Evolutionary conservation across 1,140 invertebrate species (phyloP).

Genomic region (Drosophila sucinea): DNA sequence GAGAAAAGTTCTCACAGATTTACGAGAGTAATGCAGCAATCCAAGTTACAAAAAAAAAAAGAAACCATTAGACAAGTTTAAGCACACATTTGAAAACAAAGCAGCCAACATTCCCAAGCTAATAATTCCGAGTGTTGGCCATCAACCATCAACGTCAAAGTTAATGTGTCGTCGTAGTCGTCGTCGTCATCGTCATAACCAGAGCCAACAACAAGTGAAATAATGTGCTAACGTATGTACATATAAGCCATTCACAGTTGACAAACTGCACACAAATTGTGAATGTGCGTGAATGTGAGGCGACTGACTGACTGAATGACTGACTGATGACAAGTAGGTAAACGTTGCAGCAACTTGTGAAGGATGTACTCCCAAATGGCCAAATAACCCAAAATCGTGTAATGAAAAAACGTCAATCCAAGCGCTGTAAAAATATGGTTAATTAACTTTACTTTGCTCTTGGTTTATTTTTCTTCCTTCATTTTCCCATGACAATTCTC

Average conservation of each 20-base stretch:
- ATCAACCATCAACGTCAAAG: conserved; percentile 6
- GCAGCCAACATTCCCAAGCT: conserved; percentile 1
- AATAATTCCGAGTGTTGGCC: conserved; percentile 4
- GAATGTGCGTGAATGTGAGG: conserved; percentile 1
- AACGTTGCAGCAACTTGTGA: conserved; percentile 30
- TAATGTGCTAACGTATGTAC: conserved; percentile 5
- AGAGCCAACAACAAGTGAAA: conserved; percentile 5
- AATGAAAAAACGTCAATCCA: conserved; percentile 41
- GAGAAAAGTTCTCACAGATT: not conserved
- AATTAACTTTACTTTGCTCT: conserved; percentile 45
- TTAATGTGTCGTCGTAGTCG: not conserved
- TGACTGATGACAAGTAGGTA: conserved; percentile 6
- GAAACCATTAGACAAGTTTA: conserved; percentile 1
- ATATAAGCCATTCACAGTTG: conserved; percentile 16
- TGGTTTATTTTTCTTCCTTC: not conserved
- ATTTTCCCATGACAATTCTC: conserved; percentile 43
- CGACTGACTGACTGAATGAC: not conserved
- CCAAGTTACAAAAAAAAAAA: no score
- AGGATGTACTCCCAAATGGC: conserved; percentile 23
- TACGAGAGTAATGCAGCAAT: no score
- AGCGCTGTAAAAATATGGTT: conserved; percentile 39
- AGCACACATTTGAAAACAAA: conserved; percentile 5
- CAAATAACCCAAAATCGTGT: conserved; percentile 34
- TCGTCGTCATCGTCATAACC: no score
- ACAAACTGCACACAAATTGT: conserved; percentile 26